Evolutionary conservation across 1,140 invertebrate species (phyloP), one percentile per base, ranked within the genome.

Genomic region (honey bee (Apis mellifera)): DNA sequence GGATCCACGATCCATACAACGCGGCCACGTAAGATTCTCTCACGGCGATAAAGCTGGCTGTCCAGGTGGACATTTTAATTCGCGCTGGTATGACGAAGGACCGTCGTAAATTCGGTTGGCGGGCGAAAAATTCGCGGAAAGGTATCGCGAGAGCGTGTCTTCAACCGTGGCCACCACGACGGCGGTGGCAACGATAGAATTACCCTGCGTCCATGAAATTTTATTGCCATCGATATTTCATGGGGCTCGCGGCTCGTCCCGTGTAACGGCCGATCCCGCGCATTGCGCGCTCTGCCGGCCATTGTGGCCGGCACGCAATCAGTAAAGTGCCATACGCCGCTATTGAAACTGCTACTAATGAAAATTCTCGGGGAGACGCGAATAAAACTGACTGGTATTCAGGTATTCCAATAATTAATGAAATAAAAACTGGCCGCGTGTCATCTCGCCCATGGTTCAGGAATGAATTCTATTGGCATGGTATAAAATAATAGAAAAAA

Each of bases 391-490:
- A 60, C 62, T 55, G 81, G 69, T 66, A 74, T 86, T 79, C 85
- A 87, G 81, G 76, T 86, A 86, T 86, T 84, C 81, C 86, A 80
- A 87, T 87, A 87, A 87, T 86, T 87, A 86, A 84, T 86, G 85
- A 78, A 87, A 87, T 87, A 87, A 87, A 87, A 86, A 86, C 85
- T 86, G 54, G 77, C 32, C 82, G 64, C 71, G 69, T 50, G 72
- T 86, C 76, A 66, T 70, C 77, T 86, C 77, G 55, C 65, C 42
- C 23, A 5, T 11, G 11, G 8, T 55, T 50, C 65, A 32, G 42
- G 60, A 42, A 84, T 78, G 71, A 80, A 85, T 85, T 80, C 78
- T 85, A 80, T 79, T 64, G 42, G n/a, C 32, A 19, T n/a, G 21
- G 15, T 70, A 50, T 50, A 52, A 70, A 78, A 59, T 78, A 59